Evolutionary conservation across 2,797 vertebrate species (phyloP).

Genomic region (Pantherophis vulpinus): DNA sequence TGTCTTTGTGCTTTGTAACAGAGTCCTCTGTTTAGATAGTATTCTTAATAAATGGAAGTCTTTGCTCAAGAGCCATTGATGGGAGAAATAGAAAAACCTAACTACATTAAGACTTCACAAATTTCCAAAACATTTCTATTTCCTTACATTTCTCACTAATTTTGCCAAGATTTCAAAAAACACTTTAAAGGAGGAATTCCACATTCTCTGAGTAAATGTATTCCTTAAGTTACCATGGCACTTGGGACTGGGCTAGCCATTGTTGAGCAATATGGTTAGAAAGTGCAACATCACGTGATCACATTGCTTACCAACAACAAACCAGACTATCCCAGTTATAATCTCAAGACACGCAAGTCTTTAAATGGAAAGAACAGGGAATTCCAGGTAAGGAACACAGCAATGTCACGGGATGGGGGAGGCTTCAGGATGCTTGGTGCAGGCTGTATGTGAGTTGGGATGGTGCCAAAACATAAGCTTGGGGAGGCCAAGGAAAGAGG

Average conservation of each 20-base stretch:
- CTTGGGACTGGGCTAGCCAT: neutral
- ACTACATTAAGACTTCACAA: neutral
- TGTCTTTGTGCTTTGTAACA: neutral
- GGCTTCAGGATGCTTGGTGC: neutral
- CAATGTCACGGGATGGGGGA: neutral
- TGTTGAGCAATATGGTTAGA: neutral
- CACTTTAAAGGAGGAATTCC: neutral
- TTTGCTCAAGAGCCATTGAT: neutral
- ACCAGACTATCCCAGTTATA: neutral
- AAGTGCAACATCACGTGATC: neutral
- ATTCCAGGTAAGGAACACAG: neutral
- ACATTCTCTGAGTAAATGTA: neutral
- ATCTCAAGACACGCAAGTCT: neutral
- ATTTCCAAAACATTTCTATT: neutral
- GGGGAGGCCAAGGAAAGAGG: neutral
- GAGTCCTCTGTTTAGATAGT: neutral
- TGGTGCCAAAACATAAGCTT: neutral
- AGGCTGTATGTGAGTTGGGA: neutral
- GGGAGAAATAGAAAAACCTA: neutral
- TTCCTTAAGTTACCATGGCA: neutral
- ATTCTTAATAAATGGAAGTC: neutral
- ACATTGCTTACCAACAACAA: neutral
- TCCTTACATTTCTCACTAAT: neutral
- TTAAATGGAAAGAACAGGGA: neutral
- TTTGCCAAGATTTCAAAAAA: neutral